Percentiles rank a stretch among this genome's conserved stretches.
Evolutionary conservation across 2,113 vertebrate species (phyloP).

Genomic region (Menidia beryllina): DNA sequence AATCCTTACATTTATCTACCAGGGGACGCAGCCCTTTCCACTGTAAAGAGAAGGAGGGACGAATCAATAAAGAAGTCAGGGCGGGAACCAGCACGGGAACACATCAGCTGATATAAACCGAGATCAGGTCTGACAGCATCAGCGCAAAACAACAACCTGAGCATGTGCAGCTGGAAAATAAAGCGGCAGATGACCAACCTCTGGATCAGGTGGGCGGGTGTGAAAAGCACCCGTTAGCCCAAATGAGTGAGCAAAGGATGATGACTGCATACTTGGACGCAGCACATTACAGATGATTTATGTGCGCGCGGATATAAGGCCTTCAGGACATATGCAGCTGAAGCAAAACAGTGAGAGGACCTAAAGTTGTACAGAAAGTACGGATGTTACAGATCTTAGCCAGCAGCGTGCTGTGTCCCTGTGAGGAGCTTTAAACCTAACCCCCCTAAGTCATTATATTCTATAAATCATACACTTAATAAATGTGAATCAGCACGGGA

Average conservation of each 20-base stretch:
- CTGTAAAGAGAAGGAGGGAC: not conserved
- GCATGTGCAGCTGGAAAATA: slow-evolving; percentile 40
- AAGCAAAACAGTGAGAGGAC: slow-evolving; percentile 8
- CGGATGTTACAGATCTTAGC: slow-evolving; percentile 8
- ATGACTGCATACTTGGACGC: not conserved
- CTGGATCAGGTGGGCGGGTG: not conserved
- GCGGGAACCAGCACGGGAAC: slow-evolving; percentile 25
- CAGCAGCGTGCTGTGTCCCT: slow-evolving; percentile 13
- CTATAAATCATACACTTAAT: slow-evolving; percentile 43
- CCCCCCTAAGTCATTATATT: slow-evolving; percentile 45
- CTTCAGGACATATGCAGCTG: not conserved
- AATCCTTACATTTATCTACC: too few species aligned
- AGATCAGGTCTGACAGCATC: slow-evolving; percentile 19
- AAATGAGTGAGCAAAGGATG: slow-evolving; percentile 13
- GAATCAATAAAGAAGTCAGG: not conserved
- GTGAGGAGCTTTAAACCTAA: slow-evolving; percentile 18
- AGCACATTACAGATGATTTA: slow-evolving; percentile 10
- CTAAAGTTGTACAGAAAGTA: slow-evolving; percentile 5
- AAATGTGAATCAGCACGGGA: slow-evolving; percentile 36
- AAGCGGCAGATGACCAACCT: not conserved
- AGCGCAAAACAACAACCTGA: slow-evolving; percentile 13
- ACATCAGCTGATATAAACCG: slow-evolving; percentile 13
- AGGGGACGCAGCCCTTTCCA: too few species aligned
- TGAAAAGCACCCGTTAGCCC: not conserved
- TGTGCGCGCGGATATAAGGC: slow-evolving; percentile 13